A percentile compares a stretch with the other conserved stretches of the same genome.
Conservation (phyloP, 2,888 invertebrate species). For the Agonopterix arenella region DNA sequence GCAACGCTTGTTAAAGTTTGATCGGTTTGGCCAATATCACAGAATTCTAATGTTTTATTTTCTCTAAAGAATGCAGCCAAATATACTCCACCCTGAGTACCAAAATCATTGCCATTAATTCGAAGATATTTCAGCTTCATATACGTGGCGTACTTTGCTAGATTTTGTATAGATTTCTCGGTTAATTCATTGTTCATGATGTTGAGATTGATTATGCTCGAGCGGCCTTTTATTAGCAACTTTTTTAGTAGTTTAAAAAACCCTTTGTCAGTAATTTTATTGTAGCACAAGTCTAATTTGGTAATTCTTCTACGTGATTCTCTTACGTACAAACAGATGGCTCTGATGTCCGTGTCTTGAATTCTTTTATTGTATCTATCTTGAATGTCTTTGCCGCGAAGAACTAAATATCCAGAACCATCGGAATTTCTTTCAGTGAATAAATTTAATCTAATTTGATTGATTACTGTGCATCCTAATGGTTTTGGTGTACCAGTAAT, state of each 20-base stretch:
- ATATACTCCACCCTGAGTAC: conserved; percentile 66
- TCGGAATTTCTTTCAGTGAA: conserved; percentile 74
- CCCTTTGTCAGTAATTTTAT: conserved; percentile 71
- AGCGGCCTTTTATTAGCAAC: conserved; percentile 54
- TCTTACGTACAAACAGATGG: conserved; percentile 63
- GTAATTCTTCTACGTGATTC: conserved; percentile 58
- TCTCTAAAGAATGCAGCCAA: conserved; percentile 66
- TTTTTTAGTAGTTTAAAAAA: conserved; percentile 58
- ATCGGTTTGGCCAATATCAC: conserved; percentile 77
- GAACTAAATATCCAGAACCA: conserved; percentile 64
- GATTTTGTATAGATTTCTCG: conserved; percentile 45
- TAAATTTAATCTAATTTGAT: conserved; percentile 45
- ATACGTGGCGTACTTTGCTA: conserved; percentile 45
- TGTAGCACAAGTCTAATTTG: conserved; percentile 73
- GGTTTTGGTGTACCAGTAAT: conserved; percentile 35
- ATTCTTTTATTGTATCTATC: conserved; percentile 62
- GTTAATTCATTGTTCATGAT: conserved; percentile 75
- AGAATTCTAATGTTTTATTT: conserved; percentile 58
- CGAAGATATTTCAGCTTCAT: conserved; percentile 69
- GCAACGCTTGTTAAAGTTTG: conserved; percentile 75
- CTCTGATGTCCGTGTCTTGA: conserved; percentile 61
- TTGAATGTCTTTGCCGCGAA: conserved; percentile 70
- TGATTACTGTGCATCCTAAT: conserved; percentile 32
- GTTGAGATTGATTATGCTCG: conserved; percentile 70
- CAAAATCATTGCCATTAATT: conserved; percentile 78